A percentile compares a stretch with the other conserved stretches of the same genome.
phyloP scores from a whole-genome alignment of 2,888 invertebrate genomes.

The Helleia helle region DNA sequence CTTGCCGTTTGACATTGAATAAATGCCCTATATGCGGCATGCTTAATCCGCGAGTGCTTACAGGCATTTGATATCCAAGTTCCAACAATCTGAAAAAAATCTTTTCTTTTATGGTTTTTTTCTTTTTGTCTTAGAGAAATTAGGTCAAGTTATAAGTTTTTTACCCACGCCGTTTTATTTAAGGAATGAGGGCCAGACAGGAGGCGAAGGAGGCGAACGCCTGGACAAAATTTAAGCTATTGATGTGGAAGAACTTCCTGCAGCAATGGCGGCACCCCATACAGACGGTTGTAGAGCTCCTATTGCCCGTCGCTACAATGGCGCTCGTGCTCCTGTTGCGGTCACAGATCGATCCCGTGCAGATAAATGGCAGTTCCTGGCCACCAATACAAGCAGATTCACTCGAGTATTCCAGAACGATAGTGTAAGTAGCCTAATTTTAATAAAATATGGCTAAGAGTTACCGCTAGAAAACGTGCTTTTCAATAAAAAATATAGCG shows the following conservation, averaged over 20 bases:
- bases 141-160: too few relatives aligned
- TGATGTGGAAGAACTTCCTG: slow-evolving; percentile 89
- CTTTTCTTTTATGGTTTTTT: too few relatives aligned
- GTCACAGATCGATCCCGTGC: slow-evolving; percentile 75
- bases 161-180: not conserved
- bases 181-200: slow-evolving; percentile 21
- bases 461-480: too few relatives aligned
- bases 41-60: too few relatives aligned
- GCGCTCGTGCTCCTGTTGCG: slow-evolving; percentile 80
- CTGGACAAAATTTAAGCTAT: slow-evolving; percentile 76
- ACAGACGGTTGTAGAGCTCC: slow-evolving; percentile 79
- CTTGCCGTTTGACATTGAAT: too few relatives aligned
- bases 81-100: too few relatives aligned
- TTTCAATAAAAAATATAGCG: too few relatives aligned
- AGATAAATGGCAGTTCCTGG: slow-evolving; percentile 29
- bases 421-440: slow-evolving; percentile 50
- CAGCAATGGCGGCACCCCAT: slow-evolving; percentile 82
- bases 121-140: too few relatives aligned
- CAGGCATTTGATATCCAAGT: too few relatives aligned
- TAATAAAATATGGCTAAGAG: too few relatives aligned
- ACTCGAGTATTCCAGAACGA: slow-evolving; percentile 23
- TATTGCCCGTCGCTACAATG: slow-evolving; percentile 78
- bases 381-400: slow-evolving; percentile 36
- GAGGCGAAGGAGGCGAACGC: slow-evolving; percentile 33
- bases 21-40: too few relatives aligned